A percentile compares a stretch with the other conserved stretches of the same genome.
Evolutionary conservation across 2,113 vertebrate genomes (phyloP).

Genomic region (Holacanthus passer): DNA sequence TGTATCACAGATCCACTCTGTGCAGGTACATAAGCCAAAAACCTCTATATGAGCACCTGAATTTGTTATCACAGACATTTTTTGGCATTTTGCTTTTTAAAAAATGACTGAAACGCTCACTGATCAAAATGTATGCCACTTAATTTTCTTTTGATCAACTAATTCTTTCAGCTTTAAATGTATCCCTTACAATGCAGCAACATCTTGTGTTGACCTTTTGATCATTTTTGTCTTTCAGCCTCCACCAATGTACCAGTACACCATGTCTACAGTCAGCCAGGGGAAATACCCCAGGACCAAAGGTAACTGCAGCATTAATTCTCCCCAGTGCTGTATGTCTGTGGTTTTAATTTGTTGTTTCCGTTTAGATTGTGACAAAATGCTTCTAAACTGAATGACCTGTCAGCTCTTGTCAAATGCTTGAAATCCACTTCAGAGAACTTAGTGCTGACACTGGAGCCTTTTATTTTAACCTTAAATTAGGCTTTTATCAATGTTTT

Average conservation of each 20-base stretch:
- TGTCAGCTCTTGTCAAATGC: neutral
- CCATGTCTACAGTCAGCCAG: conserved; percentile 90
- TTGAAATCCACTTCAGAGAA: neutral
- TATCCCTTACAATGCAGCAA: no score
- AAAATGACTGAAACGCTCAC: neutral
- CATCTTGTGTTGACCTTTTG: neutral
- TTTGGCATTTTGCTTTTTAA: neutral
- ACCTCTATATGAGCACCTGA: neutral
- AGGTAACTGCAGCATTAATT: conserved; percentile 75
- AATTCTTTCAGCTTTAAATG: no score
- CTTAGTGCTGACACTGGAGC: no score
- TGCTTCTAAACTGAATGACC: neutral
- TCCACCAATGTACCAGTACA: conserved; percentile 91
- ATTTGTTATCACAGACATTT: neutral
- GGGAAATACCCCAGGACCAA: conserved; percentile 91
- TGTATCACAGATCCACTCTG: conserved; percentile 89
- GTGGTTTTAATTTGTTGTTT: neutral
- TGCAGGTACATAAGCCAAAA: conserved; percentile 77
- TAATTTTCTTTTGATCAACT: neutral
- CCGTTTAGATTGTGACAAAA: neutral
- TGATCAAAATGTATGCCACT: neutral
- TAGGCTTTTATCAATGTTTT: neutral
- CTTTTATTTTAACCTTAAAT: neutral
- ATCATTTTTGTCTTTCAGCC: conserved; percentile 78
- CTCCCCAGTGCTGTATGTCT: neutral